phyloP scores from a whole-genome alignment of 30 jellyfish, hydroid and myxozoan genomes.

The Chrysaora quinquecirrha region DNA sequence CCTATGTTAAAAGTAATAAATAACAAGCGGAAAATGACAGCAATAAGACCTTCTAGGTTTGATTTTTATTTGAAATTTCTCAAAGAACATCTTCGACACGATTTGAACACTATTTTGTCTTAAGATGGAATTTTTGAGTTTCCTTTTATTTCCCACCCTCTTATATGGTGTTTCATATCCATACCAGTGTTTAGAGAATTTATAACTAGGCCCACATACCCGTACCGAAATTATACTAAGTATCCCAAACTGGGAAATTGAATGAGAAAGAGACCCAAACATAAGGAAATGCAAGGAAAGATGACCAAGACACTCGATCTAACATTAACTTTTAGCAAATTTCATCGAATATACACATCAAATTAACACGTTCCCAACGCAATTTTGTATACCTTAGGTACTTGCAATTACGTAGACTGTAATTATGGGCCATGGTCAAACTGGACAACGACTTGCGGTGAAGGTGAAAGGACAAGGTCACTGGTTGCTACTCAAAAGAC shows the following conservation, averaged over 20 bases:
- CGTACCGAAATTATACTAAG: no score
- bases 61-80: no score
- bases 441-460: conserved; percentile 73
- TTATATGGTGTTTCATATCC: no score
- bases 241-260: not conserved
- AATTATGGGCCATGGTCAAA: conserved; percentile 64
- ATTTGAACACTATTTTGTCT: no score
- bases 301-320: not conserved
- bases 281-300: not conserved
- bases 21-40: no score
- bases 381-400: conserved; percentile 1
- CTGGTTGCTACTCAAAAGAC: conserved; percentile 37
- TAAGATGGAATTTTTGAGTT: no score
- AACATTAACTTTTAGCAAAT: not conserved
- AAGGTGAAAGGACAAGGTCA: conserved; percentile 49
- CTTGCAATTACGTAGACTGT: conserved; percentile 71
- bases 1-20: no score
- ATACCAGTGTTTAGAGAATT: not conserved
- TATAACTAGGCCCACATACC: not conserved
- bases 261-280: not conserved
- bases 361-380: not conserved
- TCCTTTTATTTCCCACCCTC: no score
- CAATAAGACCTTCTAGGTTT: no score
- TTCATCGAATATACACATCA: not conserved
- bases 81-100: no score